phyloP scores from a whole-genome alignment of 2,113 vertebrate species.

The Melanerpes formicivorus region DNA sequence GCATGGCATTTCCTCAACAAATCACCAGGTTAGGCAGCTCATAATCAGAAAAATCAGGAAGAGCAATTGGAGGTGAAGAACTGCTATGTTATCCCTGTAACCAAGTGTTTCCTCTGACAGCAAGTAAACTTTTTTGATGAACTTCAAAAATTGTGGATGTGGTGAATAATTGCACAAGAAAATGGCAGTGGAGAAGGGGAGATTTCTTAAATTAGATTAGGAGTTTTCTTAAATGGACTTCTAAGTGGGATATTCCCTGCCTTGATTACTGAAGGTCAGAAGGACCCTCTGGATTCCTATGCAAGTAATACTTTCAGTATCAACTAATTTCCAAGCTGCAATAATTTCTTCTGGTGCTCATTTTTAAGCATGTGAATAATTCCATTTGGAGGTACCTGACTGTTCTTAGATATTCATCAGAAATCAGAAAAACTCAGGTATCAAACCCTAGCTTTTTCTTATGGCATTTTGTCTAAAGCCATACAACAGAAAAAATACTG shows the following conservation, averaged over 20 bases:
- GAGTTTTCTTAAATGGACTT: background rate
- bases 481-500: background rate
- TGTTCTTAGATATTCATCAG: background rate
- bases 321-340: background rate
- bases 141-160: accelerated
- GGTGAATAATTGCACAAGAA: background rate
- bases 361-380: background rate
- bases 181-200: background rate
- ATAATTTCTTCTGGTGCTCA: background rate
- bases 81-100: background rate
- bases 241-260: background rate
- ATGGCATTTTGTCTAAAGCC: accelerated
- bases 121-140: background rate
- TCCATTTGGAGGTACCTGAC: background rate
- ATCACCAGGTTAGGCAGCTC: background rate
- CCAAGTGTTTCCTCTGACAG: background rate
- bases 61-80: background rate
- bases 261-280: accelerated
- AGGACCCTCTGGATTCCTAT: background rate
- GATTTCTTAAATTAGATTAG: background rate
- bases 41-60: background rate
- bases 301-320: background rate
- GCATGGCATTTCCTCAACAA: slow-evolving; percentile 16
- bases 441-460: background rate
- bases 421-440: background rate